Percentiles rank a stretch among this genome's conserved stretches.
phyloP scores from a whole-genome alignment of 2,113 vertebrate species.

The Pavo muticus region DNA sequence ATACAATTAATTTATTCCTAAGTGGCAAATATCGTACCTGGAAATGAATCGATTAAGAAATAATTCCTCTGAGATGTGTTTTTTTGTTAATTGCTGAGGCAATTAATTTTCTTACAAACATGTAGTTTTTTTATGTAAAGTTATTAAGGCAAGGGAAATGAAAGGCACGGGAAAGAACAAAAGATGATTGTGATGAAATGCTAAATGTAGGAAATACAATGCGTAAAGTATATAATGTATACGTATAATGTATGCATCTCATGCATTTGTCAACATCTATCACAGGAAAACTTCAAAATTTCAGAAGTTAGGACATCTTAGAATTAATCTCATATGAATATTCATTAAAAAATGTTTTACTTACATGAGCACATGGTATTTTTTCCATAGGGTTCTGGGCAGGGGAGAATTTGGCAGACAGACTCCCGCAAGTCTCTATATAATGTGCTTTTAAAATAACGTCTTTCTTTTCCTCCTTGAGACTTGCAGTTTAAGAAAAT shows the following conservation, averaged over 20 bases:
- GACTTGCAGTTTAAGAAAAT: background rate
- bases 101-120: slow-evolving; percentile 72
- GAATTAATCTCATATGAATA: background rate
- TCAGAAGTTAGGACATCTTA: background rate
- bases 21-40: slow-evolving; percentile 65
- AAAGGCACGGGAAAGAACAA: background rate
- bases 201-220: background rate
- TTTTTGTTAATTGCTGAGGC: slow-evolving; percentile 56
- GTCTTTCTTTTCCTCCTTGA: accelerated
- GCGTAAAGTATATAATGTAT: background rate
- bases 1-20: slow-evolving; percentile 61
- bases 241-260: background rate
- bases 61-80: slow-evolving; percentile 67
- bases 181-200: background rate
- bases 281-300: background rate
- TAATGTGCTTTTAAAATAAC: background rate
- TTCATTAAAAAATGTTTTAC: background rate
- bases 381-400: background rate
- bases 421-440: background rate
- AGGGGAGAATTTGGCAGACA: slow-evolving; percentile 22
- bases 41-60: slow-evolving; percentile 56
- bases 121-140: background rate
- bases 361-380: background rate
- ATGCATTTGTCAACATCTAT: background rate
- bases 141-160: background rate